phyloP scores from a whole-genome alignment of 2,113 vertebrate genomes.

The Neolamprologus caudopunctatus region DNA sequence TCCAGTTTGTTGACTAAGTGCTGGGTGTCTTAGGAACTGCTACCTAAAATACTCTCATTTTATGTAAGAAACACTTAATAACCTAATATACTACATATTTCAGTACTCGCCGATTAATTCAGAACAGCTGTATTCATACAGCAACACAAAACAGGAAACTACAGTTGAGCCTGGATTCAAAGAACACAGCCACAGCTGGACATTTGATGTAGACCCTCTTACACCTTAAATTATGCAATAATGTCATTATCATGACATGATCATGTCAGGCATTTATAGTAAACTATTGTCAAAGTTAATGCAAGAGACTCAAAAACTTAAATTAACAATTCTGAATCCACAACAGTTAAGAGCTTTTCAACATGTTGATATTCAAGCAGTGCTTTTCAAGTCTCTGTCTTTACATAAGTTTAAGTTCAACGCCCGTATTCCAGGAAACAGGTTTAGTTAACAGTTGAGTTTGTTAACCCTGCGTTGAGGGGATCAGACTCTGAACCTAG shows the following conservation, averaged over 20 bases:
- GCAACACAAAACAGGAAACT: background rate
- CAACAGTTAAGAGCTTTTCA: background rate
- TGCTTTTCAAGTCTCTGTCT: background rate
- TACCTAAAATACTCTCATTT: background rate
- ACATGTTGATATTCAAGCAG: background rate
- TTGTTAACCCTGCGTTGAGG: background rate
- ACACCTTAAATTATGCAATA: background rate
- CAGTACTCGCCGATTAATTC: fast-evolving
- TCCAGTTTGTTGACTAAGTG: background rate
- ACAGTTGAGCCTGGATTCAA: background rate
- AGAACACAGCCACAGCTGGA: background rate
- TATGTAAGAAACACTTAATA: background rate
- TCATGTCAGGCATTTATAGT: background rate
- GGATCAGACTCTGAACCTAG: background rate
- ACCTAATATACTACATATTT: background rate
- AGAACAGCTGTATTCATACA: background rate
- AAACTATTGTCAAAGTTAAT: background rate
- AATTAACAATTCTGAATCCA: background rate
- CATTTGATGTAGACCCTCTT: background rate
- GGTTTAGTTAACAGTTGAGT: background rate
- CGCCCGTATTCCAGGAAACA: background rate
- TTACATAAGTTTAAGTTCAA: fast-evolving
- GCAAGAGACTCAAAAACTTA: background rate
- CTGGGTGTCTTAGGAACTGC: fast-evolving
- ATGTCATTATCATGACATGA: background rate